Conservation (phyloP, 2,888 invertebrate genomes). For the Lepidochrysops patricia region DNA sequence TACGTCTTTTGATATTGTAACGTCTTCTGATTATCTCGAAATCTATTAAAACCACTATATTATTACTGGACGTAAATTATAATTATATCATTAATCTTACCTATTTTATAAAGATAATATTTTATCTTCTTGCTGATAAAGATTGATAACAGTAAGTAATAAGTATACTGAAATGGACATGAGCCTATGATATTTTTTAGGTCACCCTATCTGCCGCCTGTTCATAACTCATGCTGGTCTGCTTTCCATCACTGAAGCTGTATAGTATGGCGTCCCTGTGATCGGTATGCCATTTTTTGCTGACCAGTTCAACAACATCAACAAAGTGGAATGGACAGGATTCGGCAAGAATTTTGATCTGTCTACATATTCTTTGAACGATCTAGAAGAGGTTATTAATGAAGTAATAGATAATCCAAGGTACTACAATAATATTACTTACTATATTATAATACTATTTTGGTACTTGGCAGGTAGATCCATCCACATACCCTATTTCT, state of each 20-base stretch:
- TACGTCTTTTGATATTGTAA: too few species aligned
- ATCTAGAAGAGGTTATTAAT: slow-evolving; percentile 32
- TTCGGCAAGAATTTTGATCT: slow-evolving; percentile 34
- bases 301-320: slow-evolving; percentile 41
- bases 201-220: slow-evolving; percentile 38
- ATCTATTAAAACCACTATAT: too few species aligned
- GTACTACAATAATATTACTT: slow-evolving; percentile 20
- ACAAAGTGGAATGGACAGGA: slow-evolving; percentile 35
- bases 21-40: too few species aligned
- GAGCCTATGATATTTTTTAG: slow-evolving; percentile 27
- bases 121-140: too few species aligned
- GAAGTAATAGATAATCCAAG: slow-evolving; percentile 28
- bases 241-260: slow-evolving; percentile 38
- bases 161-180: background rate
- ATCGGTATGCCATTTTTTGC: slow-evolving; percentile 41
- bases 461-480: too few species aligned
- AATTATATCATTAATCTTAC: too few species aligned
- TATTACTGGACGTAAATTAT: too few species aligned
- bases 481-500: too few species aligned
- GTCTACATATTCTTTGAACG: slow-evolving; percentile 25
- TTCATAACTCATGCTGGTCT: slow-evolving; percentile 48
- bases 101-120: too few species aligned
- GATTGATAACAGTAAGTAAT: background rate
- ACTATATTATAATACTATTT: too few species aligned
- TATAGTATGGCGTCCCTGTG: slow-evolving; percentile 39